Evolutionary conservation across 2,888 invertebrate genomes (phyloP), one percentile per base, ranked within the genome.

Genomic region (Drosophila setosimentum): DNA sequence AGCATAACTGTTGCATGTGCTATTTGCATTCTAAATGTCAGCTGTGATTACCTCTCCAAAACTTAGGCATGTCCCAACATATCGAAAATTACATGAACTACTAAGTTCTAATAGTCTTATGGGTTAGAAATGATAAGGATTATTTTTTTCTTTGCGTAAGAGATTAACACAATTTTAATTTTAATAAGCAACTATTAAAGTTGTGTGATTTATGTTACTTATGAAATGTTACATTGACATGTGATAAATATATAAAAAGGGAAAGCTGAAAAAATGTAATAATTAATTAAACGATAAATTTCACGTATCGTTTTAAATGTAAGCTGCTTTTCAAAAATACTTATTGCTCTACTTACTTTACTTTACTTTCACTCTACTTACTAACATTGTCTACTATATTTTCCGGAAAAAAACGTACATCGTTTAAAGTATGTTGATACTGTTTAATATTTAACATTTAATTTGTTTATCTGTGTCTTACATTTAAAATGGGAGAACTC

Each of bases 1-100:
- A 58, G 32, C 50, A 32, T 48, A 42, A 48, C 10, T 35, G 64
- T 21, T 77, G 83, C 83, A 83, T 88, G 88, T n/a, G 24, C 11
- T 37, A 11, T 49, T 0, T 42, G 21, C 50, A 50, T 58, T 65
- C 60, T 42, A 48, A 51, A 33, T 78, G 57, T 69, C 50, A 50
- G 53, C 55, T 70, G n/a, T 51, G 27, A 18, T 11, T n/a, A 61
- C 29, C 21, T 40, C 32, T 48, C 29, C 24, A 33, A 32, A 53
- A 29, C 30, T 50, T 55, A 57, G 65, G 66, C 60, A 66, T 62
- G 67, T 40, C 50, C 69, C 68, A 24, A 27, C 6, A 29, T 62
- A 68, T 42, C 11, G 0, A 2, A 49, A 18, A 29, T 3, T 24
- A 8, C 21, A 16, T 24, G 1, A 33, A 51, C 16, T n/a, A 18